phyloP scores from a whole-genome alignment of 2,797 vertebrate species.

The Somateria mollissima region DNA sequence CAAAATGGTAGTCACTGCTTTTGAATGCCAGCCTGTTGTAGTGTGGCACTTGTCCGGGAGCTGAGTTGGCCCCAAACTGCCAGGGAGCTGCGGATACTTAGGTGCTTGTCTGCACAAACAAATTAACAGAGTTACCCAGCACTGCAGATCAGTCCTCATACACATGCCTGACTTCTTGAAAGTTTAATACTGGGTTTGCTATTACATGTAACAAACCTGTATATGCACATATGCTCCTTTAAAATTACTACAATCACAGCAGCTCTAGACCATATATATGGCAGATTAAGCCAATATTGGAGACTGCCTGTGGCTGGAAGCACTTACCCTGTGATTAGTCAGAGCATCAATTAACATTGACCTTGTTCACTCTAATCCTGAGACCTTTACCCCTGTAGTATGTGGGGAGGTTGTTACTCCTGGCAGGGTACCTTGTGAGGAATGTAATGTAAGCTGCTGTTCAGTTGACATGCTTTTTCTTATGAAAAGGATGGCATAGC shows the following conservation, averaged over 20 bases:
- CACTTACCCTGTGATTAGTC: slow-evolving; percentile 50
- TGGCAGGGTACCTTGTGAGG: neutral
- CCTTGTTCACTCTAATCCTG: slow-evolving; percentile 53
- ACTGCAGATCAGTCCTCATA: neutral
- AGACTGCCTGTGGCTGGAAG: slow-evolving; percentile 13
- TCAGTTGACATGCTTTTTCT: neutral
- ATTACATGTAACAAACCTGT: neutral
- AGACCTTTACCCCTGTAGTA: slow-evolving; percentile 48
- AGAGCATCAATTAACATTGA: slow-evolving; percentile 64
- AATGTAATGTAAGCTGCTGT: neutral
- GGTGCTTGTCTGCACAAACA: neutral
- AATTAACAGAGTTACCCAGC: neutral
- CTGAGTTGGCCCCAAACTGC: neutral
- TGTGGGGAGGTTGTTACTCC: slow-evolving; percentile 6
- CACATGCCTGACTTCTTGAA: neutral
- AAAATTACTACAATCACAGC: neutral
- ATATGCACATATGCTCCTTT: neutral
- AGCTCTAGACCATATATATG: neutral
- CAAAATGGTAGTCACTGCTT: neutral
- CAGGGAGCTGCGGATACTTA: neutral
- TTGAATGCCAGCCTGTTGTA: neutral
- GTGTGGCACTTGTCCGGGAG: neutral
- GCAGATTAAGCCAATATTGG: neutral
- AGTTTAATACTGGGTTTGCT: neutral
- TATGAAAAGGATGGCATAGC: neutral